Evolutionary conservation across 2,797 vertebrate genomes (phyloP).

Genomic region (Anolis apletophallus): DNA sequence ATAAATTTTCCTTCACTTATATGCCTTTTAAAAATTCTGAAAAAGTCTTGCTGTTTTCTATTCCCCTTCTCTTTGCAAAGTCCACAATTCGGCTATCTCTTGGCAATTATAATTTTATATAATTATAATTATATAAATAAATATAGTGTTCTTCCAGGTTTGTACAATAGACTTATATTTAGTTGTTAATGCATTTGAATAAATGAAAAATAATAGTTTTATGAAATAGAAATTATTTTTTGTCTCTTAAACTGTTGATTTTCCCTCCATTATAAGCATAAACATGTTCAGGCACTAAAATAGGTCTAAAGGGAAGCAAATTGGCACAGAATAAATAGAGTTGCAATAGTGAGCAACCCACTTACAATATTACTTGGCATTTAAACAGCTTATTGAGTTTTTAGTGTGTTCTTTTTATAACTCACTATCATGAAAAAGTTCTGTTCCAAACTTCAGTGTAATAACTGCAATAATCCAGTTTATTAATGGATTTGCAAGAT

Average conservation of each 20-base stretch:
- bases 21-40: background rate
- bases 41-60: background rate
- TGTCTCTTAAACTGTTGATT: background rate
- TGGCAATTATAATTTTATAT: too few species aligned
- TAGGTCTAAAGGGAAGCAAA: background rate
- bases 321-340: conserved; percentile 7
- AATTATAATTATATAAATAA: background rate
- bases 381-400: conserved; percentile 33
- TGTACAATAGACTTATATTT: background rate
- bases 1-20: background rate
- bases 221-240: background rate
- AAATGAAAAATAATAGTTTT: background rate
- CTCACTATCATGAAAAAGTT: conserved; percentile 41
- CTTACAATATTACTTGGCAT: conserved; percentile 16
- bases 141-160: background rate
- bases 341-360: background rate
- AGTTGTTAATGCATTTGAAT: background rate
- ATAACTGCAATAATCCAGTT: conserved; percentile 52
- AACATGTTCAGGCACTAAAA: background rate
- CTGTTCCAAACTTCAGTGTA: conserved; percentile 28
- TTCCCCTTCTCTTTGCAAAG: too few species aligned
- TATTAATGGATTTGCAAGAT: conserved; percentile 55
- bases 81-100: background rate
- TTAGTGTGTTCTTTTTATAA: conserved; percentile 35
- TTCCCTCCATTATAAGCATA: background rate